Conservation (phyloP, 2,888 invertebrate species). For the Meteorus cinctellus region DNA sequence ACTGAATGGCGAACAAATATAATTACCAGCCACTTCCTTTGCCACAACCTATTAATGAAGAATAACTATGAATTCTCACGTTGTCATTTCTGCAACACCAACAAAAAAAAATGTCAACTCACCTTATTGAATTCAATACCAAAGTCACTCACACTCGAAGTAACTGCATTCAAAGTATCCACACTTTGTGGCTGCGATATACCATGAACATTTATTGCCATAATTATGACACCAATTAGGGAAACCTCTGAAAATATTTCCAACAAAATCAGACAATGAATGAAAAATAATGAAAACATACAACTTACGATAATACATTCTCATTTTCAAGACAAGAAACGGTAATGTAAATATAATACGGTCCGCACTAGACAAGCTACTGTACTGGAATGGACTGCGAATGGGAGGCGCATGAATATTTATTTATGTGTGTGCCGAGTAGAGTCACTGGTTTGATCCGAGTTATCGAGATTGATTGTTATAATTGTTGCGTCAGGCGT, state of each 20-base stretch:
- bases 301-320: conserved; percentile 19
- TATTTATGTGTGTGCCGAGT: neutral
- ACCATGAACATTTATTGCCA: neutral
- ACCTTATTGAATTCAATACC: neutral
- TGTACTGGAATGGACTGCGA: neutral
- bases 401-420: neutral
- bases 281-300: neutral
- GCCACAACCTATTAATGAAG: conserved; percentile 51
- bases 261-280: no score
- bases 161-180: neutral
- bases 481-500: neutral
- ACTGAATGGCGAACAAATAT: conserved; percentile 56
- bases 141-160: neutral
- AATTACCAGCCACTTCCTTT: conserved; percentile 43
- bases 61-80: neutral
- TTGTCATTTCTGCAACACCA: neutral
- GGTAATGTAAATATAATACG: neutral
- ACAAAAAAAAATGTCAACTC: neutral
- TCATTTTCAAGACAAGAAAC: neutral
- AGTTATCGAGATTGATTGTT: neutral
- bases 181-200: neutral
- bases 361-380: neutral
- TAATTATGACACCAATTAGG: neutral
- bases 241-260: neutral
- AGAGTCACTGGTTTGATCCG: neutral